phyloP scores from a whole-genome alignment of 2,797 vertebrate species.

The Decapterus maruadsi region DNA sequence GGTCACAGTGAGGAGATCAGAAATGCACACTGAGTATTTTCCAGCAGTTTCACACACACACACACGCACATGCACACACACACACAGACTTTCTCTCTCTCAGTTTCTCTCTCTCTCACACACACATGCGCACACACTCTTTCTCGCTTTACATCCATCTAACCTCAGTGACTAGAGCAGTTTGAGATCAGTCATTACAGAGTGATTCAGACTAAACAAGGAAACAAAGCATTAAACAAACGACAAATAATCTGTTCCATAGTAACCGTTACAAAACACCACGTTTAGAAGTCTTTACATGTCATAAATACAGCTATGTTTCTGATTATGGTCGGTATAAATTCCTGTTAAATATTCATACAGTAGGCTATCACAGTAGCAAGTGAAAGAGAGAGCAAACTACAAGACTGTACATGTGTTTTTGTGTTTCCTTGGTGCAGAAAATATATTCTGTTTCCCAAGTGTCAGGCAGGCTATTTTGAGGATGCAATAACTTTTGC shows the following conservation, averaged over 20 bases:
- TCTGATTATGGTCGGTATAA: constrained; percentile 66
- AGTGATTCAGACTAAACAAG: constrained; percentile 68
- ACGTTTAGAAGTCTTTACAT: constrained; percentile 69
- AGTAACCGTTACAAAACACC: constrained; percentile 75
- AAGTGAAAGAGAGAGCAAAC: constrained; percentile 69
- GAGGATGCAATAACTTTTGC: constrained; percentile 29
- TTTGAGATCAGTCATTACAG: constrained; percentile 64
- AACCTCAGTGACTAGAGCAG: constrained; percentile 61
- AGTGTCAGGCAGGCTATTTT: constrained; percentile 49
- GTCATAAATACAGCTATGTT: constrained; percentile 72
- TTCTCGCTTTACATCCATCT: constrained; percentile 49
- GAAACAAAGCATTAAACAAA: constrained; percentile 70
- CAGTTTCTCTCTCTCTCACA: constrained; percentile 8
- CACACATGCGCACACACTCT: constrained; percentile 20
- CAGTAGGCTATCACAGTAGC: constrained; percentile 72
- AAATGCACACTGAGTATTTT: constrained; percentile 79
- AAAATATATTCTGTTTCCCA: constrained; percentile 58
- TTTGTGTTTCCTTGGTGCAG: constrained; percentile 58
- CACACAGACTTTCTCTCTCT: background rate
- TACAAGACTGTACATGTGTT: constrained; percentile 75
- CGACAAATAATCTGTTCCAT: constrained; percentile 66
- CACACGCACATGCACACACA: constrained; percentile 5
- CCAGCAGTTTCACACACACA: constrained; percentile 44
- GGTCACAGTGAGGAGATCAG: constrained; percentile 84
- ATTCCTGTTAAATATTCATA: constrained; percentile 68